phyloP scores from a whole-genome alignment of 2,113 vertebrate species.

The Colius striatus region DNA sequence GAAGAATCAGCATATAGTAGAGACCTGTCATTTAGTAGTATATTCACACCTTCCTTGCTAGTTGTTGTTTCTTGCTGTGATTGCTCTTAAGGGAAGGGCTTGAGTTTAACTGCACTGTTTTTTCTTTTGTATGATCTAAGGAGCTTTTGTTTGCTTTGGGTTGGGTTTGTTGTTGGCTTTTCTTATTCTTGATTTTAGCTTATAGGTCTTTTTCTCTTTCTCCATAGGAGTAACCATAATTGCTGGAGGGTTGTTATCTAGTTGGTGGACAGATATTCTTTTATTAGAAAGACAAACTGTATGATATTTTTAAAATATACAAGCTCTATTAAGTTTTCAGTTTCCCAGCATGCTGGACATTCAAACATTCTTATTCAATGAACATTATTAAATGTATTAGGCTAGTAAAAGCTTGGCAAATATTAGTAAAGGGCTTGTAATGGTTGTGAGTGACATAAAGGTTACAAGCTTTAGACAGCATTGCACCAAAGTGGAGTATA shows the following conservation, averaged over 20 bases:
- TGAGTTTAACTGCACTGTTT: background rate
- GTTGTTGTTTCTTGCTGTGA: background rate
- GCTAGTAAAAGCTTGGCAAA: constrained; percentile 66
- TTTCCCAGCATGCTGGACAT: background rate
- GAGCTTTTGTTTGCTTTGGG: background rate
- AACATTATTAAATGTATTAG: constrained; percentile 42
- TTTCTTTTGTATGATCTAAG: background rate
- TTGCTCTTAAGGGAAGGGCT: background rate
- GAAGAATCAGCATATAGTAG: background rate
- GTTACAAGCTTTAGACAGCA: constrained; percentile 40
- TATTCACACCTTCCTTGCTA: background rate
- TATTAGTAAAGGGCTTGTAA: constrained; percentile 67
- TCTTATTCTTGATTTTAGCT: background rate
- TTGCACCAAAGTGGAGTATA: background rate
- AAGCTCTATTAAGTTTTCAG: background rate
- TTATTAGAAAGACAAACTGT: background rate
- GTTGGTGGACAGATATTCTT: background rate
- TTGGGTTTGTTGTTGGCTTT: background rate
- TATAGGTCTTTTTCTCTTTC: background rate
- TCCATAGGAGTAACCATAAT: background rate
- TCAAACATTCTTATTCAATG: constrained; percentile 45
- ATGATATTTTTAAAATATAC: background rate
- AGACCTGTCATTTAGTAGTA: background rate
- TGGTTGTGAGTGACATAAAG: constrained; percentile 36
- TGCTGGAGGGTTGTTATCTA: background rate